phyloP scores from a whole-genome alignment of 2,797 vertebrate species.

The Lagocephalus sceleratus region DNA sequence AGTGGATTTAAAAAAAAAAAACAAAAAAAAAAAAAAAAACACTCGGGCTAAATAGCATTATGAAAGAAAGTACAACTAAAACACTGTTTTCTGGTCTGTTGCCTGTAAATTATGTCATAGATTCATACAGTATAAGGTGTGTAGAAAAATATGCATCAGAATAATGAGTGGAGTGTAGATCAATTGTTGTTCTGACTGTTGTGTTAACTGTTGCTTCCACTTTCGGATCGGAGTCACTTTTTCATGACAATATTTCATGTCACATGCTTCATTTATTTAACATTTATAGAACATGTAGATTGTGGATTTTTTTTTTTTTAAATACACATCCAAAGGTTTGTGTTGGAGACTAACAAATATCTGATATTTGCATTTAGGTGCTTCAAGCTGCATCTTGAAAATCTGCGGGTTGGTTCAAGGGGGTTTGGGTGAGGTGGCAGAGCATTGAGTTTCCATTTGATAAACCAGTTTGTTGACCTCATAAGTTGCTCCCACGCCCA shows the following conservation, averaged over 20 bases:
- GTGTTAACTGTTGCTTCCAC: slow-evolving; percentile 1
- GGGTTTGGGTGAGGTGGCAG: no score
- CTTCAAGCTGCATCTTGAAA: neutral
- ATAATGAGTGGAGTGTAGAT: neutral
- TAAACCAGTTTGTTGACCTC: neutral
- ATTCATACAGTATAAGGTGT: neutral
- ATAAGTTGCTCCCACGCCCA: neutral
- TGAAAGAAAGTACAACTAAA: slow-evolving; percentile 2
- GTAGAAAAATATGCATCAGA: slow-evolving; percentile 1
- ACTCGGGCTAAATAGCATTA: neutral
- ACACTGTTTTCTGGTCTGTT: neutral
- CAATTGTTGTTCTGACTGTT: neutral
- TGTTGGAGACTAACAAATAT: neutral
- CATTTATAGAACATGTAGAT: neutral
- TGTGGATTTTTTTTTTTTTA: neutral
- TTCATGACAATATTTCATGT: neutral
- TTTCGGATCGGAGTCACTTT: neutral
- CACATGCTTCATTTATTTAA: neutral
- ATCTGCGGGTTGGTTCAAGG: neutral
- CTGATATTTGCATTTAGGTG: neutral
- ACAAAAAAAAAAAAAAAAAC: neutral
- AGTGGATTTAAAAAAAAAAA: neutral
- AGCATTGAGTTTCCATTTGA: neutral
- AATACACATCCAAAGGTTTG: neutral
- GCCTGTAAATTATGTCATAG: neutral